Conservation (phyloP, 2,113 vertebrate species). For the Vombatus ursinus region DNA sequence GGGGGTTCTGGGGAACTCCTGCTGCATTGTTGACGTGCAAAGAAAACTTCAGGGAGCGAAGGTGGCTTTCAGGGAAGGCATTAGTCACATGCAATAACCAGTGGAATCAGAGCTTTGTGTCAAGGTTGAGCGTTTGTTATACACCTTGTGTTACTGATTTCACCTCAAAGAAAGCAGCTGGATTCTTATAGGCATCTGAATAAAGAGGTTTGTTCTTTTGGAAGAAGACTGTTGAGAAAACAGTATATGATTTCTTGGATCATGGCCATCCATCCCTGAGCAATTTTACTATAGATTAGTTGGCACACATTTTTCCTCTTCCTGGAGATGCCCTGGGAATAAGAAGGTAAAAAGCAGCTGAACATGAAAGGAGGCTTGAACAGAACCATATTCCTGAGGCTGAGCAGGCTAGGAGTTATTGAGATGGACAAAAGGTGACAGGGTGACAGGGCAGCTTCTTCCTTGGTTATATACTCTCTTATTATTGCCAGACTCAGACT, state of each 20-base stretch:
- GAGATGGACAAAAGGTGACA: not conserved
- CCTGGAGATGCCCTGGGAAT: slow-evolving; percentile 63
- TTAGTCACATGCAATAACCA: slow-evolving; percentile 19
- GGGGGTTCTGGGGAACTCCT: not conserved
- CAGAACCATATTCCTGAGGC: not conserved
- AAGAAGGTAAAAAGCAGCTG: slow-evolving; percentile 41
- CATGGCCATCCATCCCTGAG: slow-evolving; percentile 58
- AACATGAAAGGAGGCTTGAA: not conserved
- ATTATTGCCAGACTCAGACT: not conserved
- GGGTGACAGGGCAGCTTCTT: not conserved
- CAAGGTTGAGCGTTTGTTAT: slow-evolving; percentile 43
- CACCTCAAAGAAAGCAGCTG: slow-evolving; percentile 56
- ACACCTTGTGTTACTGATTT: slow-evolving; percentile 63
- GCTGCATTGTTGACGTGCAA: not conserved
- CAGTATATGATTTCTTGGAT: slow-evolving; percentile 71
- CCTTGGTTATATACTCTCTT: not conserved
- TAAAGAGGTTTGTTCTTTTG: slow-evolving; percentile 67
- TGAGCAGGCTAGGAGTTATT: slow-evolving; percentile 4
- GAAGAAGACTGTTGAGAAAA: slow-evolving; percentile 66
- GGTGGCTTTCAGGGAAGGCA: not conserved
- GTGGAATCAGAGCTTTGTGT: slow-evolving; percentile 36
- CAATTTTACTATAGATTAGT: slow-evolving; percentile 69
- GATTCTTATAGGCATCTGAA: slow-evolving; percentile 64
- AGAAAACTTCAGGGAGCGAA: not conserved
- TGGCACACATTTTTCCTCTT: slow-evolving; percentile 53